These are phyloP conservation scores for Catostomus latipinnis DNA, from an alignment of 2,797 vertebrate species.

Conservation along the genomic window DNA sequence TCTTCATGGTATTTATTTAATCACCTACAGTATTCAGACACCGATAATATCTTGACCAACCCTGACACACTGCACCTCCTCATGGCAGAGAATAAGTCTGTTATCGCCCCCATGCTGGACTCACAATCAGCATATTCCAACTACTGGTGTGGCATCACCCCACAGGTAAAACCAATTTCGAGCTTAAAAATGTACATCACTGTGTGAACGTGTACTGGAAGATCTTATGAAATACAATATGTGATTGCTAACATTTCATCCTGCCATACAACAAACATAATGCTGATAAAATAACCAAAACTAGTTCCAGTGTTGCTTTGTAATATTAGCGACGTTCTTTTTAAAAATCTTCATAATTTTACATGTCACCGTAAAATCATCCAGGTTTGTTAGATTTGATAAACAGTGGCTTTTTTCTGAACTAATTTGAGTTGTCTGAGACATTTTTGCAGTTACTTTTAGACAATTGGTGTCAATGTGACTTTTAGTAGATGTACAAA, in stretches of 20 bases:
- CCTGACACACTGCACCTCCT: constrained; percentile 86
- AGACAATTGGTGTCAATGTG: too few species aligned
- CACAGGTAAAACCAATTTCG: constrained; percentile 81
- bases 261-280: not conserved
- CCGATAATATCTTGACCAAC: constrained; percentile 94
- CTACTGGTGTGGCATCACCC: constrained; percentile 98
- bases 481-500: too few species aligned
- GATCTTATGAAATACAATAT: not conserved
- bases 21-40: constrained; percentile 84
- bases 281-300: not conserved
- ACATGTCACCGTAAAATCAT: not conserved
- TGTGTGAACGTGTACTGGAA: not conserved
- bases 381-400: not conserved
- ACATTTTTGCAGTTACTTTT: too few species aligned
- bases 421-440: too few species aligned
- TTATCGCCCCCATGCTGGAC: constrained; percentile 93
- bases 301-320: not conserved
- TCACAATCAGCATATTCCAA: constrained; percentile 96
- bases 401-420: too few species aligned
- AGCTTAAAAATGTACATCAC: not conserved
- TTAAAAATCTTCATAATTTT: not conserved
- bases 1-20: not conserved
- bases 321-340: too few species aligned
- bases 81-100: constrained; percentile 86
- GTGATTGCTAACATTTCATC: not conserved